These are phyloP conservation scores for Eurytoma adleriae DNA, from an alignment of 2,888 invertebrate species.

Conservation along the genomic window DNA sequence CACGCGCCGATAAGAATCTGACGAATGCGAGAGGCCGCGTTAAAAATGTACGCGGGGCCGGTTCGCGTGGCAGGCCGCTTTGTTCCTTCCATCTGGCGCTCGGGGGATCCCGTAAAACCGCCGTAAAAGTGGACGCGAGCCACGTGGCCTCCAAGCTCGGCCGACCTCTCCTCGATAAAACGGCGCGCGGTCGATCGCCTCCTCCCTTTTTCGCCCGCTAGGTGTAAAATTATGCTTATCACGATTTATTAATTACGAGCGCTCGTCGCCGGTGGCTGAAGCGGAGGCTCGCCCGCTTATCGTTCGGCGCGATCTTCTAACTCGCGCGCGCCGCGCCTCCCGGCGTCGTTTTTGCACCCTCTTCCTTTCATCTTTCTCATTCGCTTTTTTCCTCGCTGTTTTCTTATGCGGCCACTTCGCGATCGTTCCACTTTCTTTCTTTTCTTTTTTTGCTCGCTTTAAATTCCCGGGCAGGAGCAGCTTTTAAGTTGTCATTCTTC, in stretches of 20 bases:
- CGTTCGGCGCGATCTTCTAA: neutral
- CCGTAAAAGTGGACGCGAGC: neutral
- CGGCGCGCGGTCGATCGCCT: neutral
- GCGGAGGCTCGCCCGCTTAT: neutral
- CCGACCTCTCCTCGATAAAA: neutral
- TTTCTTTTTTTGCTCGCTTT: neutral
- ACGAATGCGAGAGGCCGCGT: neutral
- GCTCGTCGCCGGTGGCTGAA: slow-evolving; percentile 5
- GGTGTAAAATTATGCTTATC: slow-evolving; percentile 9
- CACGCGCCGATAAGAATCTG: neutral
- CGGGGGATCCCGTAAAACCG: neutral
- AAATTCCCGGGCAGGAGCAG: neutral
- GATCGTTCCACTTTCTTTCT: neutral
- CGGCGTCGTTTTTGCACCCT: neutral
- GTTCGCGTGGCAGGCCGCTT: neutral
- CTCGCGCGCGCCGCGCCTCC: neutral
- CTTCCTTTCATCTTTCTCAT: neutral
- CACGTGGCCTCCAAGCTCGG: neutral
- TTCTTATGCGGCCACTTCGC: neutral
- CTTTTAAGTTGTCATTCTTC: neutral
- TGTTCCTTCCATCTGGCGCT: neutral
- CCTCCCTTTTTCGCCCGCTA: neutral
- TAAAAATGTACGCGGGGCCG: neutral
- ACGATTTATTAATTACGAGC: neutral
- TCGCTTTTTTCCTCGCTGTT: neutral